Percentiles rank a stretch among this genome's conserved stretches.
phyloP scores from a whole-genome alignment of 2,888 invertebrate genomes.

The Hybos culiciformis region DNA sequence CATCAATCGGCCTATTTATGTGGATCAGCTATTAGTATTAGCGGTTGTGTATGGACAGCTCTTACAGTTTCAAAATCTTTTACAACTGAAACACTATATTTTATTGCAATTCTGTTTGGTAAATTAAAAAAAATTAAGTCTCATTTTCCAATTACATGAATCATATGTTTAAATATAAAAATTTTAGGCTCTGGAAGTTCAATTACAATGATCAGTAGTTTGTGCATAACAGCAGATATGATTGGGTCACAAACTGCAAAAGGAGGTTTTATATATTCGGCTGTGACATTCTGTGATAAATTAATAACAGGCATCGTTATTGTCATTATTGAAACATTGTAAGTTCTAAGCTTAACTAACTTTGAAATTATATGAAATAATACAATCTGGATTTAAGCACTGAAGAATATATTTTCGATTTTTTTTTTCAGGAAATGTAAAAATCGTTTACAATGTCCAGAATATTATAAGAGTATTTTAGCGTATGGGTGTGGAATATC shows the following conservation, averaged over 20 bases:
- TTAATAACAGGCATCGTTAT: conserved; percentile 78
- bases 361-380: neutral
- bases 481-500: neutral
- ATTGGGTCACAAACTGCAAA: conserved; percentile 76
- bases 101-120: conserved; percentile 43
- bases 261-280: conserved; percentile 83
- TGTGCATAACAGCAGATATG: conserved; percentile 79
- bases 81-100: conserved; percentile 29
- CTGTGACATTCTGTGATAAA: conserved; percentile 88
- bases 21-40: conserved; percentile 47
- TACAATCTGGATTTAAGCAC: neutral
- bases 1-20: conserved; percentile 48
- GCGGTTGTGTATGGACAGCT: conserved; percentile 50
- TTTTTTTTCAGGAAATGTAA: conserved; percentile 4
- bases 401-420: neutral
- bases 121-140: neutral
- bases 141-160: neutral
- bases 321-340: conserved; percentile 71
- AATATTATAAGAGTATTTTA: conserved; percentile 1
- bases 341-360: conserved; percentile 24
- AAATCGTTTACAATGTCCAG: neutral
- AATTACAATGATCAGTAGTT: conserved; percentile 73
- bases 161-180: neutral
- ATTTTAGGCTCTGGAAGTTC: conserved; percentile 56
- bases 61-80: conserved; percentile 36